phyloP scores from a whole-genome alignment of 2,888 invertebrate species.

The Drosophila demipolita region DNA sequence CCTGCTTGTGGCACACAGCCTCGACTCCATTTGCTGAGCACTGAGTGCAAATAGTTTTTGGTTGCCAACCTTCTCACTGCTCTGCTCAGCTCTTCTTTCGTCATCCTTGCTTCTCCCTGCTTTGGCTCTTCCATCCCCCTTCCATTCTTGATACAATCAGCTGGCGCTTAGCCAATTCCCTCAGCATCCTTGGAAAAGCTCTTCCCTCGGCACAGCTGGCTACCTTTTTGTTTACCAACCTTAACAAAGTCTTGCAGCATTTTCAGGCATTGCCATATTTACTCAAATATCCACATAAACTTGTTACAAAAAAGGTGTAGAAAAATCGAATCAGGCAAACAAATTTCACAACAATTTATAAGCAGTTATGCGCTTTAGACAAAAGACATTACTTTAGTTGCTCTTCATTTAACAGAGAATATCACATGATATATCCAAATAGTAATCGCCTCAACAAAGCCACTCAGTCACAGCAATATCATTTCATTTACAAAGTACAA shows the following conservation, averaged over 20 bases:
- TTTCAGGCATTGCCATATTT: conserved; percentile 29
- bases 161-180: conserved; percentile 68
- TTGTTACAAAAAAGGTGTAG: conserved; percentile 30
- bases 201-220: conserved; percentile 34
- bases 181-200: conserved; percentile 29
- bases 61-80: conserved; percentile 22
- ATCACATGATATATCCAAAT: neutral
- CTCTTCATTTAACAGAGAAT: neutral
- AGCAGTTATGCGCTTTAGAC: neutral
- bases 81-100: too few species aligned
- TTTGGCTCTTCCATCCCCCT: neutral
- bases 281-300: conserved; percentile 53
- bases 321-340: conserved; percentile 22
- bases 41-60: conserved; percentile 76
- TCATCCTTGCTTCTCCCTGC: neutral
- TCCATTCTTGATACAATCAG: conserved; percentile 45
- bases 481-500: neutral
- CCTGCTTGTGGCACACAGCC: conserved; percentile 50
- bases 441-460: neutral
- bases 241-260: conserved; percentile 54
- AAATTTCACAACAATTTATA: conserved; percentile 28
- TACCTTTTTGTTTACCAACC: conserved; percentile 67
- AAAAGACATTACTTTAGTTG: conserved; percentile 1
- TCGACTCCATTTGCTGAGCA: conserved; percentile 57
- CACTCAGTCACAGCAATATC: neutral